These are phyloP conservation scores for Endomychus coccineus DNA, from an alignment of 2,888 invertebrate species.

Conservation along the genomic window DNA sequence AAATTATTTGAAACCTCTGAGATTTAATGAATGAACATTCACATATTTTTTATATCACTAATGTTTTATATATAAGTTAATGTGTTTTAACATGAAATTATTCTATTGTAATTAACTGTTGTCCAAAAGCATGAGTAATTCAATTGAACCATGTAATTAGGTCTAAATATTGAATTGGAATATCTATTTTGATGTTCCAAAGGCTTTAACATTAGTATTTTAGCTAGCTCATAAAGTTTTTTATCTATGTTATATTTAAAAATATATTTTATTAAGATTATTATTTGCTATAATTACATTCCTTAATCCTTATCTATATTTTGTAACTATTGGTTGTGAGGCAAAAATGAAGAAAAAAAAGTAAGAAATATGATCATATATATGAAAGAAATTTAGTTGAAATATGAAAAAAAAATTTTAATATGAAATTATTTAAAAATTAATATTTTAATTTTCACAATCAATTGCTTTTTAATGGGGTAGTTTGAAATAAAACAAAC, in stretches of 20 bases:
- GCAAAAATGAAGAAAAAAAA: no score
- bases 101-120: constrained; percentile 6
- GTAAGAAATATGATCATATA: no score
- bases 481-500: no score
- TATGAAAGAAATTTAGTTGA: no score
- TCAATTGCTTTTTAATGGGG: no score
- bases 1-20: no score
- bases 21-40: no score
- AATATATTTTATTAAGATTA: constrained; percentile 40
- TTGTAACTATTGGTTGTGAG: no score
- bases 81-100: constrained; percentile 32
- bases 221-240: constrained; percentile 28
- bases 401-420: no score
- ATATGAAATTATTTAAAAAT: no score
- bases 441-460: no score
- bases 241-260: constrained; percentile 42
- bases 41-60: constrained; percentile 25
- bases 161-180: constrained; percentile 3
- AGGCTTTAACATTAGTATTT: constrained; percentile 15
- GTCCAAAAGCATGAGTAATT: constrained; percentile 31
- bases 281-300: not conserved
- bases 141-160: constrained; percentile 3
- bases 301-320: no score
- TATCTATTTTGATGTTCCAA: constrained; percentile 13
- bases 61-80: constrained; percentile 30